Conservation (phyloP, 2,797 vertebrate genomes). For the Phyllotis vaccarum region DNA sequence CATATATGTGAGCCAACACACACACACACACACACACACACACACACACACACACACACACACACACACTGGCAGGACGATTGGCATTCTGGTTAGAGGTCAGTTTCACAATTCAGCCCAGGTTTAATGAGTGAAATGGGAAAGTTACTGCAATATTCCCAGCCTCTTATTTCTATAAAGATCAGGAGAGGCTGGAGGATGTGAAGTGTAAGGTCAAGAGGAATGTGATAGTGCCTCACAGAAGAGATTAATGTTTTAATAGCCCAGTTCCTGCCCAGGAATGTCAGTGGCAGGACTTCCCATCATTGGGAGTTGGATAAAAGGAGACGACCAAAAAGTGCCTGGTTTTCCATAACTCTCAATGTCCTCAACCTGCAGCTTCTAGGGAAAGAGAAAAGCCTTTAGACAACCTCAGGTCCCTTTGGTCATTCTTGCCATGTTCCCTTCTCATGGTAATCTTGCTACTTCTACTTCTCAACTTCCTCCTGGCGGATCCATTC, state of each 20-base stretch:
- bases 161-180: neutral
- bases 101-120: neutral
- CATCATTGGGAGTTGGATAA: neutral
- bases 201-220: neutral
- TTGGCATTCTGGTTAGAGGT: neutral
- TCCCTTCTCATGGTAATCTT: neutral
- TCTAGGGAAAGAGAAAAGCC: neutral
- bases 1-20: no score
- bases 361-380: neutral
- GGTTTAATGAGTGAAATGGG: neutral
- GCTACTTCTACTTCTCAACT: neutral
- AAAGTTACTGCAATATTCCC: neutral
- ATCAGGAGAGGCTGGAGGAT: neutral
- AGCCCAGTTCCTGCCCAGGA: neutral
- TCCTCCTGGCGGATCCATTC: neutral
- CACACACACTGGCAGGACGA: neutral
- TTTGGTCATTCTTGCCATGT: neutral
- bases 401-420: neutral
- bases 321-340: neutral
- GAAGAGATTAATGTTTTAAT: neutral
- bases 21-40: neutral
- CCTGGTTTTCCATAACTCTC: neutral
- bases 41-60: neutral
- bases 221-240: neutral
- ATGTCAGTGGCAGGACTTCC: neutral